These are phyloP conservation scores for Melinaea marsaeus DNA, from an alignment of 2,888 invertebrate genomes.

Conservation along the genomic window DNA sequence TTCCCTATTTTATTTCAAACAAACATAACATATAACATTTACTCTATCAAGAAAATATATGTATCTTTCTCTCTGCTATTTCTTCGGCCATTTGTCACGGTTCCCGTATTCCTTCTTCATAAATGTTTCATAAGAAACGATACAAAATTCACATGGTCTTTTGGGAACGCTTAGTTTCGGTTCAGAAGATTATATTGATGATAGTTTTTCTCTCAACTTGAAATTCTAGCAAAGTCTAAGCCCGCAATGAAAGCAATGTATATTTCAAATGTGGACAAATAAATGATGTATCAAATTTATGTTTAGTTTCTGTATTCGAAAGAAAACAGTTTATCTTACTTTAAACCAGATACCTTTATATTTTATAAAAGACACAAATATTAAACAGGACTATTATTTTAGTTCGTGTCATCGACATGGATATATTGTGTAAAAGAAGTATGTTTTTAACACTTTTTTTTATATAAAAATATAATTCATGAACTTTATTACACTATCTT, in stretches of 20 bases:
- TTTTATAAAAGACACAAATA: too few relatives aligned
- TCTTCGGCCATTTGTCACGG: conserved; percentile 29
- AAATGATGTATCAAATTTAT: too few relatives aligned
- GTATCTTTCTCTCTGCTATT: conserved; percentile 11
- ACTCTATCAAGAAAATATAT: conserved; percentile 13
- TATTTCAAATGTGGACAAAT: background rate
- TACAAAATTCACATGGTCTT: conserved; percentile 19
- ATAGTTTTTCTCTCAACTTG: conserved; percentile 6
- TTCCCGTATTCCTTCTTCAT: conserved; percentile 22
- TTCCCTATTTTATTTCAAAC: background rate
- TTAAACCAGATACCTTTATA: too few relatives aligned
- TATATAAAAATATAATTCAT: too few relatives aligned
- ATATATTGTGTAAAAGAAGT: too few relatives aligned
- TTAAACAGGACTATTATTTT: too few relatives aligned
- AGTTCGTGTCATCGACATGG: too few relatives aligned
- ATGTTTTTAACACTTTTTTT: too few relatives aligned
- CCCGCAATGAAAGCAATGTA: background rate
- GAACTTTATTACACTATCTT: too few relatives aligned
- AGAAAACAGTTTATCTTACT: too few relatives aligned
- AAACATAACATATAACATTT: background rate
- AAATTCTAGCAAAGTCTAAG: background rate
- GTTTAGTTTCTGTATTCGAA: too few relatives aligned
- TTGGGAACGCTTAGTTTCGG: conserved; percentile 22
- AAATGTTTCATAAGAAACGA: conserved; percentile 31
- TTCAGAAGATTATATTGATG: conserved; percentile 7